These are phyloP conservation scores for Drosophila nannoptera DNA, from an alignment of 1,140 invertebrate genomes.

Conservation along the genomic window DNA sequence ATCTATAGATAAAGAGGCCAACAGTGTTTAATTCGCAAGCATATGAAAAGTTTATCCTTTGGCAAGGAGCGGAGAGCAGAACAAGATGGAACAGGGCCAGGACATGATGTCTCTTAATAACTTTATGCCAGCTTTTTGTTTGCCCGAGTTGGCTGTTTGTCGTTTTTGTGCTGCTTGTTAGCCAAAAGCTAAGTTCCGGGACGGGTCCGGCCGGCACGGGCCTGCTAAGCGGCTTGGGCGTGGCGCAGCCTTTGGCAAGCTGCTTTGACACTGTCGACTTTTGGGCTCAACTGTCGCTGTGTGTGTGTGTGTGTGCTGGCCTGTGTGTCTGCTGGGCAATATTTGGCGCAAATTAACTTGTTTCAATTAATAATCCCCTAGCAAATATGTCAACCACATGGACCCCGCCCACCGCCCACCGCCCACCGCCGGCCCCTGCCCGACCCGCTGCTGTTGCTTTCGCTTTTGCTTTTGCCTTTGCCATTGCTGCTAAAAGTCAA, in stretches of 20 bases:
- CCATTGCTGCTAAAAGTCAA: slow-evolving; percentile 65
- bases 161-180: slow-evolving; percentile 64
- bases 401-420: slow-evolving; percentile 17
- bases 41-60: slow-evolving; percentile 75
- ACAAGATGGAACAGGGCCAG: slow-evolving; percentile 30
- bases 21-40: slow-evolving; percentile 70
- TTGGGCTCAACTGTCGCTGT: slow-evolving; percentile 2
- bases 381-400: slow-evolving; percentile 78
- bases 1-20: slow-evolving; percentile 52
- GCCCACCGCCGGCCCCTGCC: background rate
- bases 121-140: slow-evolving; percentile 73
- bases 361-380: slow-evolving; percentile 79
- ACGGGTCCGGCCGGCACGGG: background rate
- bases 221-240: slow-evolving; percentile 27
- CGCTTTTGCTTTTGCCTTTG: slow-evolving; percentile 9
- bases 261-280: slow-evolving; percentile 59
- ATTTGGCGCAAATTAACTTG: slow-evolving; percentile 78
- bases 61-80: background rate
- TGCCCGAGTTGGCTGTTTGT: slow-evolving; percentile 53
- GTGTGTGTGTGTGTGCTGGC: slow-evolving; percentile 26
- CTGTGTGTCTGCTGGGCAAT: slow-evolving; percentile 45
- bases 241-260: slow-evolving; percentile 59
- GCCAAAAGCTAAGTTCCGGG: slow-evolving; percentile 14
- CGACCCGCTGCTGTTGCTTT: background rate
- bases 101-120: slow-evolving; percentile 75